A percentile compares a stretch with the other conserved stretches of the same genome.
Conservation (phyloP, 1,140 invertebrate species). For the Spodoptera frugiperda region DNA sequence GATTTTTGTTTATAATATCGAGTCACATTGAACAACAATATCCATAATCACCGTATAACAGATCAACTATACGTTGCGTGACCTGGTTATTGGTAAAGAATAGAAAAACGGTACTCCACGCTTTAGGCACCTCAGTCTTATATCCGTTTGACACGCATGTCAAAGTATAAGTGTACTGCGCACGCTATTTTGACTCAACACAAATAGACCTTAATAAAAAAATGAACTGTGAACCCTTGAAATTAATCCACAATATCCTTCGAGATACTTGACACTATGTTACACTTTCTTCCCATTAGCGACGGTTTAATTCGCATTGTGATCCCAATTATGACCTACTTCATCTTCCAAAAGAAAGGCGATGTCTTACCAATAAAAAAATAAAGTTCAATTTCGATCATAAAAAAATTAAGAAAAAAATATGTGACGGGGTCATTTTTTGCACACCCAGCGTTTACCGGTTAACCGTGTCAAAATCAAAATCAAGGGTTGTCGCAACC, state of each 20-base stretch:
- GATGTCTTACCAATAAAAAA: not conserved
- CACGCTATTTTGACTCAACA: slow-evolving; percentile 32
- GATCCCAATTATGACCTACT: slow-evolving; percentile 57
- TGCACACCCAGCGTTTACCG: slow-evolving; percentile 49
- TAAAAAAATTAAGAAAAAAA: slow-evolving; percentile 1
- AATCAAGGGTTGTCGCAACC: slow-evolving; percentile 65
- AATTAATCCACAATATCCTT: slow-evolving; percentile 49
- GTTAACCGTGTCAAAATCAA: slow-evolving; percentile 61
- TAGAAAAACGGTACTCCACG: slow-evolving; percentile 35
- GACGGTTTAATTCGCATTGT: slow-evolving; percentile 57
- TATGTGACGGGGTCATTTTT: slow-evolving; percentile 46
- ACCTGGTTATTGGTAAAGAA: slow-evolving; percentile 31
- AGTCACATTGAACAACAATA: not conserved
- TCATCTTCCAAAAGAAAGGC: slow-evolving; percentile 50
- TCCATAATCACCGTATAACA: not conserved
- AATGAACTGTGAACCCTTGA: slow-evolving; percentile 32
- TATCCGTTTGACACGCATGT: slow-evolving; percentile 46
- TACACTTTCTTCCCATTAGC: slow-evolving; percentile 54
- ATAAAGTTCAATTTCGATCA: slow-evolving; percentile 15
- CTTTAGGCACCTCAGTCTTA: slow-evolving; percentile 37
- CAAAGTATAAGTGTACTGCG: slow-evolving; percentile 37
- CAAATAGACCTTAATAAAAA: slow-evolving; percentile 8
- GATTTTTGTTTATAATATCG: not conserved
- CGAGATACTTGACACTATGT: slow-evolving; percentile 54
- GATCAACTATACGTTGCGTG: slow-evolving; percentile 32